These are phyloP conservation scores for Epinephelus coioides DNA, from an alignment of 2,797 vertebrate genomes.

Conservation along the genomic window DNA sequence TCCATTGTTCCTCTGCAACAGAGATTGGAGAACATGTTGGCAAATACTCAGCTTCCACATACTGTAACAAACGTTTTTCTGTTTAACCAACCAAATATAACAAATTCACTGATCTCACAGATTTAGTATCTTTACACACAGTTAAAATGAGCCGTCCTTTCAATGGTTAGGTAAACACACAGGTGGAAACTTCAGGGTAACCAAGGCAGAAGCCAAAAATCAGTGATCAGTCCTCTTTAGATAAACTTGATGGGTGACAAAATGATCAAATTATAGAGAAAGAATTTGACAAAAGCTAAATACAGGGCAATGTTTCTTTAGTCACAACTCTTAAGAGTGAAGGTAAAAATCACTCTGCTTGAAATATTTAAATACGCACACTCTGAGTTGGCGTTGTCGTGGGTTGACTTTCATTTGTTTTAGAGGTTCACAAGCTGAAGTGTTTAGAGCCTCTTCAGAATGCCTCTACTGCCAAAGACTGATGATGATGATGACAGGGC, in stretches of 20 bases:
- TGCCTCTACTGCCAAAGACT: background rate
- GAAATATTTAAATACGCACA: too few species aligned
- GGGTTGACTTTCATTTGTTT: too few species aligned
- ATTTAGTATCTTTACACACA: background rate
- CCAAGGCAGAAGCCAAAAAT: background rate
- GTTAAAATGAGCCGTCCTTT: background rate
- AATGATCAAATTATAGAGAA: background rate
- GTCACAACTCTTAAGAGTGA: background rate
- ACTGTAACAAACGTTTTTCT: background rate
- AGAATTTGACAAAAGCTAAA: background rate
- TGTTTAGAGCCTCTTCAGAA: too few species aligned
- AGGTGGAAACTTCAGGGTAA: too few species aligned
- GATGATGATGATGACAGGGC: background rate
- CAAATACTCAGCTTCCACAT: background rate
- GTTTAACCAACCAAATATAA: background rate
- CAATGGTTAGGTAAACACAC: background rate
- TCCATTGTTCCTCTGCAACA: background rate
- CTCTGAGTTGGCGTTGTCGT: too few species aligned
- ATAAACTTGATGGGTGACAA: background rate
- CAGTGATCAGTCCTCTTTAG: too few species aligned
- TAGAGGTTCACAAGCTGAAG: too few species aligned
- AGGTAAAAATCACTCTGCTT: background rate
- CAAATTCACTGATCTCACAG: background rate
- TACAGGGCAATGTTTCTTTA: background rate
- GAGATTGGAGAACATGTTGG: background rate